Conservation (phyloP, 2,888 invertebrate species). For the Digitonthophagus gazella region DNA sequence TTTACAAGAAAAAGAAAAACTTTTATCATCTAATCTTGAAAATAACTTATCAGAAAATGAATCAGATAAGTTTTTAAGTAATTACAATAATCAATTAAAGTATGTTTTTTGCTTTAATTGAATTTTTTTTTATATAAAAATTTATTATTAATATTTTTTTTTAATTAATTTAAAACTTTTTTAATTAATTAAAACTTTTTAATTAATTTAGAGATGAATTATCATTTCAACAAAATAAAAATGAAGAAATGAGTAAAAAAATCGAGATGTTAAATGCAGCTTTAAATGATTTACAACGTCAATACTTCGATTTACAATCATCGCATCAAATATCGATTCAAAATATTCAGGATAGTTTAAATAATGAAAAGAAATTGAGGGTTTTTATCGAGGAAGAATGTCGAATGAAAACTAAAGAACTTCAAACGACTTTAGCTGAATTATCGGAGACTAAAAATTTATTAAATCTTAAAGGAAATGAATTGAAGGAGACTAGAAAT, state of each 20-base stretch:
- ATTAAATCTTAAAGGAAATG: constrained; percentile 47
- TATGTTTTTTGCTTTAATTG: constrained; percentile 30
- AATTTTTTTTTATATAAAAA: too few relatives aligned
- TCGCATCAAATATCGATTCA: constrained; percentile 46
- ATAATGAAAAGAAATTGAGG: constrained; percentile 50
- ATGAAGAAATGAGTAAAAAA: constrained; percentile 52
- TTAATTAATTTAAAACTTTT: too few relatives aligned
- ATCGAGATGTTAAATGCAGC: constrained; percentile 54
- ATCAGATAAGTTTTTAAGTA: constrained; percentile 35
- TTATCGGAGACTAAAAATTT: constrained; percentile 48
- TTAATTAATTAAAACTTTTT: too few relatives aligned
- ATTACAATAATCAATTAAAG: constrained; percentile 45
- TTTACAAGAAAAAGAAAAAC: constrained; percentile 72
- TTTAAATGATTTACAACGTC: constrained; percentile 46
- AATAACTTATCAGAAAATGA: constrained; percentile 26
- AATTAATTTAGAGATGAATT: constrained; percentile 49
- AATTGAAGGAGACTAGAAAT: constrained; percentile 48
- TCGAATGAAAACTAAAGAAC: constrained; percentile 43
- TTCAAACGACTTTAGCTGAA: constrained; percentile 53
- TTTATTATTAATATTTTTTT: constrained; percentile 10
- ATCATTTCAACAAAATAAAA: constrained; percentile 51
- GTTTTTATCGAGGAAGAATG: constrained; percentile 52
- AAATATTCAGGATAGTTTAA: constrained; percentile 46
- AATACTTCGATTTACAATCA: constrained; percentile 48
- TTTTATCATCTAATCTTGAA: constrained; percentile 53